Evolutionary conservation across 2,888 invertebrate genomes (phyloP).

Genomic region (Ichneumoninae sp.): DNA sequence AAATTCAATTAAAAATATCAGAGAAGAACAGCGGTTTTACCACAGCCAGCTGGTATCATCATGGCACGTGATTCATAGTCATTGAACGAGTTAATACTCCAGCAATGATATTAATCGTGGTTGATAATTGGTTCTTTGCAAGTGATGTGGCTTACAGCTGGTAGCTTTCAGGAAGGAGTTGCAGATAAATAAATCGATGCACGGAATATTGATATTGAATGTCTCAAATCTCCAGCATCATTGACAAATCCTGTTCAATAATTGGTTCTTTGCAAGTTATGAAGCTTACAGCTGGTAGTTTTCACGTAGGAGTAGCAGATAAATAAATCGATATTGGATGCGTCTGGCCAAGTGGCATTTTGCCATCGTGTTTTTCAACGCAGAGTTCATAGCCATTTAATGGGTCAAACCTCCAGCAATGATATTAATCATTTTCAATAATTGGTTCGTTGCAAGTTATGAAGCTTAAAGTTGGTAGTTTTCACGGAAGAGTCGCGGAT

Average conservation of each 20-base stretch:
- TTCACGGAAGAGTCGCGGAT: constrained; percentile 29
- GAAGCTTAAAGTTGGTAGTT: background rate
- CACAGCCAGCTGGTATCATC: background rate
- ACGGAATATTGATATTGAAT: no score
- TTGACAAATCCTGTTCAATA: background rate
- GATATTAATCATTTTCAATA: background rate
- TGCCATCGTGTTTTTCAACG: constrained; percentile 72
- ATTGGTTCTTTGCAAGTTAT: background rate
- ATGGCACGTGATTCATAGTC: background rate
- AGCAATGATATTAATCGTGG: background rate
- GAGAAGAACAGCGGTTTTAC: background rate
- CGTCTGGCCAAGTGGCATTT: constrained; percentile 75
- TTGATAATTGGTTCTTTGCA: background rate
- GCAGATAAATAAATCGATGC: constrained; percentile 64
- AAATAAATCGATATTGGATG: constrained; percentile 69
- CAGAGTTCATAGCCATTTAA: constrained; percentile 37
- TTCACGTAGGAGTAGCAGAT: constrained; percentile 34
- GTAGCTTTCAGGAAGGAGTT: constrained; percentile 11
- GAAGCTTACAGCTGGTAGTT: background rate
- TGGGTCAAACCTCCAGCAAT: background rate
- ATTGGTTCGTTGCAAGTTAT: background rate
- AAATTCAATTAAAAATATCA: background rate
- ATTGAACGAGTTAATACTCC: background rate
- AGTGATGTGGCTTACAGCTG: background rate
- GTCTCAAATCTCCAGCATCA: no score